phyloP scores from a whole-genome alignment of 2,113 vertebrate genomes.

The Grantiella picta region DNA sequence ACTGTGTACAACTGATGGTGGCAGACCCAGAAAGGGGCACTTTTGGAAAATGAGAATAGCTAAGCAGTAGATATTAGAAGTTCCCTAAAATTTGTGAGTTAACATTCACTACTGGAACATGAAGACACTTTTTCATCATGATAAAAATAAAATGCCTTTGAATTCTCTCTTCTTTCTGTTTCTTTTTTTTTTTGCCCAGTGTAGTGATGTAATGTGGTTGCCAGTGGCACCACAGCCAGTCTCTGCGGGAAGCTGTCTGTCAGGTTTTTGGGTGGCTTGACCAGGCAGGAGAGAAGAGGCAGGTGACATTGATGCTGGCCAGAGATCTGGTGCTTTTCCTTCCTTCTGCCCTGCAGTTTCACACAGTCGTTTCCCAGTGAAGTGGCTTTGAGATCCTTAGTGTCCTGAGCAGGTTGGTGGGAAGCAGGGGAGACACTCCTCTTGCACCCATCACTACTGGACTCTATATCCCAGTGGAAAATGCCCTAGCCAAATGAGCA shows the following conservation, averaged over 20 bases:
- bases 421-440: not conserved
- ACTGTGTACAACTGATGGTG: not conserved
- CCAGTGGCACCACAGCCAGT: not conserved
- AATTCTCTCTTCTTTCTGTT: not conserved
- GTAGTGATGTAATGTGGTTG: not conserved
- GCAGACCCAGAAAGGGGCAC: not conserved
- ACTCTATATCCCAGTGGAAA: not conserved
- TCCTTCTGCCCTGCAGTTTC: not conserved
- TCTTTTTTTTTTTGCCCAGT: not conserved
- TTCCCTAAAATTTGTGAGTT: not conserved
- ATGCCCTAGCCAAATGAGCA: not conserved
- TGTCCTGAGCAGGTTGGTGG: not conserved
- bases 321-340: not conserved
- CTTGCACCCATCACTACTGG: fast-evolving
- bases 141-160: not conserved
- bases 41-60: not conserved
- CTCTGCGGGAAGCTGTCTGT: conserved; percentile 6
- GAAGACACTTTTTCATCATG: not conserved
- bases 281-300: not conserved
- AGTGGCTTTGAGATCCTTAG: not conserved
- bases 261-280: not conserved
- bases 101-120: not conserved
- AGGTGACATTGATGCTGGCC: not conserved
- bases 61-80: not conserved
- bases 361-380: not conserved